A percentile compares a stretch with the other conserved stretches of the same genome.
Evolutionary conservation across 2,113 vertebrate species (phyloP).

Genomic region (Leuciscus idus): DNA sequence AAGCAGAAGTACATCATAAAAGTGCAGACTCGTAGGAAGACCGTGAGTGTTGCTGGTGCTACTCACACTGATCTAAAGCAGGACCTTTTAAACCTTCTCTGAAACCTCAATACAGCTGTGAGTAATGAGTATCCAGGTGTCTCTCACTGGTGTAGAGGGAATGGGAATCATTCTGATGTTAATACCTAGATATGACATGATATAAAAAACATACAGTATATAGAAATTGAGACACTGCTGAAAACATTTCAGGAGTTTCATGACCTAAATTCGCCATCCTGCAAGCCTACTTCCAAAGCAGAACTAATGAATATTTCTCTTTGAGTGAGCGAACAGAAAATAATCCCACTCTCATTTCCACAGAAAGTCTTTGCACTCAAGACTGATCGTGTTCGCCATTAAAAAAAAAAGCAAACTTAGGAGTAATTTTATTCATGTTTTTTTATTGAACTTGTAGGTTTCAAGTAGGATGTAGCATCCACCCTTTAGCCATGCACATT

Average conservation of each 20-base stretch:
- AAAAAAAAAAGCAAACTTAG: neutral
- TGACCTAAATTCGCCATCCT: slow-evolving; percentile 49
- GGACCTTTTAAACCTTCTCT: too few relatives aligned
- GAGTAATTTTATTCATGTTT: neutral
- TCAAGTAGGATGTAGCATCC: neutral
- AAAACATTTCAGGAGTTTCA: neutral
- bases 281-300: slow-evolving; percentile 49
- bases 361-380: neutral
- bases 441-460: neutral
- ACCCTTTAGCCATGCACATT: neutral
- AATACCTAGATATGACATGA: neutral
- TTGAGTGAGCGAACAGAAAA: slow-evolving; percentile 68
- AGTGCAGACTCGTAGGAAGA: too few relatives aligned
- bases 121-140: too few relatives aligned
- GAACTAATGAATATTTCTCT: slow-evolving; percentile 77
- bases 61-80: too few relatives aligned
- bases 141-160: too few relatives aligned
- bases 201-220: neutral
- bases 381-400: neutral
- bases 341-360: slow-evolving; percentile 51
- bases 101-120: too few relatives aligned
- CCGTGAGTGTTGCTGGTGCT: too few relatives aligned
- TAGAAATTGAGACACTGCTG: neutral
- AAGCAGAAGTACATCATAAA: too few relatives aligned
- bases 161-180: neutral